phyloP scores from a whole-genome alignment of 2,797 vertebrate species.

The Mus minutoides region DNA sequence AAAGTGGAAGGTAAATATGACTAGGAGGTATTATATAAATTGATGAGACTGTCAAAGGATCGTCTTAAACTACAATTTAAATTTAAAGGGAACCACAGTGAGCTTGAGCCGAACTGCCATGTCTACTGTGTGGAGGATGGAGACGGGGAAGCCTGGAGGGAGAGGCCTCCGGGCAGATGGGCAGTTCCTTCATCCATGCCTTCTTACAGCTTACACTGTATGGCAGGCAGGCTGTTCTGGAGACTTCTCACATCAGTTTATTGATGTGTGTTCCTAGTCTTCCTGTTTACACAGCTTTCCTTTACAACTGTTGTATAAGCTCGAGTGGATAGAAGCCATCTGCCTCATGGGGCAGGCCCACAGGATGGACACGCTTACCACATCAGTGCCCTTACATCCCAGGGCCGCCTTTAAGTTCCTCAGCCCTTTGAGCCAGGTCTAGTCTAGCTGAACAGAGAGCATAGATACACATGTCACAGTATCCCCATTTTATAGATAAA shows the following conservation, averaged over 20 bases:
- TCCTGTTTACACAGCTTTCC: constrained; percentile 65
- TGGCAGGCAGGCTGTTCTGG: background rate
- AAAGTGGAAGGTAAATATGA: background rate
- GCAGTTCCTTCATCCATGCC: background rate
- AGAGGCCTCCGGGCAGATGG: no score
- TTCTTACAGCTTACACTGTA: background rate
- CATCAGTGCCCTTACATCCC: constrained; percentile 8
- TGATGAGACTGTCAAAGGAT: background rate
- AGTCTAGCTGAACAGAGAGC: background rate
- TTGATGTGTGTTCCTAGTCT: constrained; percentile 36
- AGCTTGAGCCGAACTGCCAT: background rate
- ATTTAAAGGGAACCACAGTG: background rate
- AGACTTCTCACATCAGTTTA: constrained; percentile 41
- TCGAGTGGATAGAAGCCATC: constrained; percentile 43
- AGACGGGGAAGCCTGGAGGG: background rate
- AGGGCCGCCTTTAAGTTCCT: background rate
- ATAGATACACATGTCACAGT: background rate
- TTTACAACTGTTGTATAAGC: constrained; percentile 58
- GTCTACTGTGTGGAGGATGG: background rate
- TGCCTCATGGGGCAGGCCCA: constrained; percentile 28
- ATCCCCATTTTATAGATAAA: background rate
- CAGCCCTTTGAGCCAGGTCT: constrained; percentile 13
- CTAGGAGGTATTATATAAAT: background rate
- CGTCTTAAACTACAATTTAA: background rate
- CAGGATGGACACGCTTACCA: background rate